Evolutionary conservation across 2,797 vertebrate species (phyloP).

Genomic region (Anabacerthia variegaticeps): DNA sequence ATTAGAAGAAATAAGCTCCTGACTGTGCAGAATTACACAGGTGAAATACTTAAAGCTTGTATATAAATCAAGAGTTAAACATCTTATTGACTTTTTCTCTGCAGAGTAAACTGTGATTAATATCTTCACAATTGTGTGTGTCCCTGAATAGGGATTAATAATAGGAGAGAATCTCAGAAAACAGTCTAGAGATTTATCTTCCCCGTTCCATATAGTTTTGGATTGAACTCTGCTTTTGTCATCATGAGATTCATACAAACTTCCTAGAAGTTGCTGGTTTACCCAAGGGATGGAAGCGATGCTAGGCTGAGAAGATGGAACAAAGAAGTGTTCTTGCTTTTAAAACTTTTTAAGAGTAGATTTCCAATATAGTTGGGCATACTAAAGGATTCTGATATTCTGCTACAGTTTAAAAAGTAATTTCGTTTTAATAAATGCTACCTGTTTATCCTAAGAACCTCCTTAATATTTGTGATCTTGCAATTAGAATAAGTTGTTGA

Average conservation of each 20-base stretch:
- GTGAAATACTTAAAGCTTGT: constrained; percentile 5
- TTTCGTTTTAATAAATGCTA: background rate
- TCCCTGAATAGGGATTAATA: background rate
- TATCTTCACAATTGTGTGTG: background rate
- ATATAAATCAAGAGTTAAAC: constrained; percentile 40
- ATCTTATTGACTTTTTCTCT: constrained; percentile 2
- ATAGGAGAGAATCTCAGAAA: background rate
- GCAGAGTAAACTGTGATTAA: constrained; percentile 20
- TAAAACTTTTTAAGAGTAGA: background rate
- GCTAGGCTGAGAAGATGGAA: background rate
- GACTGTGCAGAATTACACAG: constrained; percentile 15
- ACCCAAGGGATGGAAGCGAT: background rate
- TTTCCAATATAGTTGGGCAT: background rate
- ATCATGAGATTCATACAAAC: background rate
- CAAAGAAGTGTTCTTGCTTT: background rate
- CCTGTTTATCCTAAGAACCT: background rate
- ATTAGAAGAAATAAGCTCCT: constrained; percentile 34
- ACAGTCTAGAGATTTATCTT: background rate
- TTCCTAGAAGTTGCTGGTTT: background rate
- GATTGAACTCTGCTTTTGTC: background rate
- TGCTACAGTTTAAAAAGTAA: background rate
- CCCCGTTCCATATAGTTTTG: background rate
- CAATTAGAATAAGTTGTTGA: background rate
- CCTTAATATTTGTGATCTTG: background rate
- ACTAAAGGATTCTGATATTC: background rate